Conservation (phyloP, 1,140 invertebrate species). For the Delia radicum region DNA sequence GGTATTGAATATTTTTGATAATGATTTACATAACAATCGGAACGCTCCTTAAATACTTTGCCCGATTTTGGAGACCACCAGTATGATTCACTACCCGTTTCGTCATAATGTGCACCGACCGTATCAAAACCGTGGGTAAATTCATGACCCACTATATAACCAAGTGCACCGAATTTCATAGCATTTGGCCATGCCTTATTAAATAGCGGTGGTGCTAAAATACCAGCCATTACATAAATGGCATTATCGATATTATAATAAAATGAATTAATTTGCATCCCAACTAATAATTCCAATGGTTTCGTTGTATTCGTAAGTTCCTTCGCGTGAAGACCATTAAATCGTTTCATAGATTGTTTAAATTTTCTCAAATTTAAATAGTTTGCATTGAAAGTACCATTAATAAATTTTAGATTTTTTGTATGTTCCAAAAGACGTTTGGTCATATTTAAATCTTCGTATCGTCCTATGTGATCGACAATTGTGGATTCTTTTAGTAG, state of each 20-base stretch:
- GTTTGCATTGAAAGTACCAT: conserved; percentile 32
- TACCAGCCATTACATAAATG: conserved; percentile 69
- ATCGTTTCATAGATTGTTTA: conserved; percentile 30
- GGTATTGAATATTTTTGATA: conserved; percentile 57
- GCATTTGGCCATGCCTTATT: conserved; percentile 59
- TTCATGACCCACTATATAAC: conserved; percentile 47
- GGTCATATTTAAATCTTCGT: conserved; percentile 56
- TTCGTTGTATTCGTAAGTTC: conserved; percentile 34
- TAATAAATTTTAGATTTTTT: conserved; percentile 30
- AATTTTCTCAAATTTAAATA: conserved; percentile 36
- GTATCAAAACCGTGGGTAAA: conserved; percentile 47
- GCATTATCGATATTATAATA: conserved; percentile 50
- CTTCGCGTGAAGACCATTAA: conserved; percentile 34
- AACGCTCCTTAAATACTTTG: conserved; percentile 52
- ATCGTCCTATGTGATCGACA: conserved; percentile 61
- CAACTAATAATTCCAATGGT: conserved; percentile 39
- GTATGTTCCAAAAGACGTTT: conserved; percentile 35
- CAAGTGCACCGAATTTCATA: conserved; percentile 45
- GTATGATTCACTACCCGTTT: conserved; percentile 28
- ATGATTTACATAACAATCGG: conserved; percentile 75
- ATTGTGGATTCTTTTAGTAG: conserved; percentile 62
- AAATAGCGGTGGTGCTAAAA: conserved; percentile 92
- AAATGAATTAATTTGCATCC: conserved; percentile 49
- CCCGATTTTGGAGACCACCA: conserved; percentile 52
- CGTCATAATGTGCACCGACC: conserved; percentile 36